Evolutionary conservation across 1,140 invertebrate species (phyloP), one percentile per base, ranked within the genome.

Genomic region (Euura saliciscinereae): DNA sequence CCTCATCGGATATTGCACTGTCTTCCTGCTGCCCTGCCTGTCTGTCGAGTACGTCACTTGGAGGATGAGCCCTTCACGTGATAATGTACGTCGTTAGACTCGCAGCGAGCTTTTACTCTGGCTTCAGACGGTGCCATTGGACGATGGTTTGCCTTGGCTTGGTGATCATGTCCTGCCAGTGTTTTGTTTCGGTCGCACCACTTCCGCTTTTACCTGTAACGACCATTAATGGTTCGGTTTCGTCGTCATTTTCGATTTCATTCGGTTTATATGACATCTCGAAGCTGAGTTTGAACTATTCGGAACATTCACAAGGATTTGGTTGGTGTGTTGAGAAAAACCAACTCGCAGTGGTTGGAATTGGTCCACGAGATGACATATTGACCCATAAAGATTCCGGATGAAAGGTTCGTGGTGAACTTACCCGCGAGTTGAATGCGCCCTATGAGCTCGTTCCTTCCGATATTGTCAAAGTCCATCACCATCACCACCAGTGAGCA

Each of bases 151-250:
- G 96, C 73, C 96, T 89, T 2, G 97, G 96, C 82, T 98, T 98
- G 46, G 95, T 97, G 73, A 98, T 97, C 97, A 98, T 98, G 82
- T 98, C 96, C 80, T 96, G 95, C 96, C 96, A 97, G 82, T 97
- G 96, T 85, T 97, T 97, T 2, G 96, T 96, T 84, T 97, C 96
- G 10, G 94, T 93, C 7, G 96, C 95, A 4, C 96, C 96, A 42
- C 94, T 96, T 13, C 95, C 95, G 78, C 95, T 97, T 88, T 97
- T 96, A 66, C 95, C 95, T 96, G 89, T 28, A 28, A 28, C 28
- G 28, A 28, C 28, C 0, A 28, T 28, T 28, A 28, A 28, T 28
- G 28, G 1, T 28, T 28, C 28, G 28, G 28, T 28, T 28, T 28
- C 28, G 28, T 28, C 28, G 28, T 28, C 28, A 28, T 28, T 28